Evolutionary conservation across 2,888 invertebrate species (phyloP).

Genomic region (Coecobrya sp.): DNA sequence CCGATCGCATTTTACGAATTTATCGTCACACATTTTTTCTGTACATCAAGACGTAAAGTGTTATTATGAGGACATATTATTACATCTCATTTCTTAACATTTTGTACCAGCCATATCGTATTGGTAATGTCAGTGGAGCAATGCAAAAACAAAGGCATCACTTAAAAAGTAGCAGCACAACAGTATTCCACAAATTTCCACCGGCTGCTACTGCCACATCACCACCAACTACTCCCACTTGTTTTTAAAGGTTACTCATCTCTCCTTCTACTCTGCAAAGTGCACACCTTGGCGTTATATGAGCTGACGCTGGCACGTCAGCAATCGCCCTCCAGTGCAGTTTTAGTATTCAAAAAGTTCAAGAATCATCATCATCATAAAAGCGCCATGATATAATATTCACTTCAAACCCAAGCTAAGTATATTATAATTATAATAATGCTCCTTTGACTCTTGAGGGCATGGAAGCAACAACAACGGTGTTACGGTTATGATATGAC

Average conservation of each 20-base stretch:
- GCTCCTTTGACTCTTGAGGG: slow-evolving; percentile 30
- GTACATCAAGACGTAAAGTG: slow-evolving; percentile 9
- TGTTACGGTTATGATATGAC: slow-evolving; percentile 73
- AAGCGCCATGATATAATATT: slow-evolving; percentile 27
- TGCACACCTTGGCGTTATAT: slow-evolving; percentile 22
- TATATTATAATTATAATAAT: slow-evolving; percentile 3
- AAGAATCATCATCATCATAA: neutral
- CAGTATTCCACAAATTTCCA: neutral
- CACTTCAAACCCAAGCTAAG: neutral
- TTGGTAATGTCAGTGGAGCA: slow-evolving; percentile 43
- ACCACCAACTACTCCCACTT: slow-evolving; percentile 21
- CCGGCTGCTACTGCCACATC: slow-evolving; percentile 21
- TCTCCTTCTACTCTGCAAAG: neutral
- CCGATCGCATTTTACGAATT: slow-evolving; percentile 40
- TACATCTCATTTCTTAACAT: neutral
- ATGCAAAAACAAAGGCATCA: neutral
- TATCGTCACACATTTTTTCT: slow-evolving; percentile 29
- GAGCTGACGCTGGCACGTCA: slow-evolving; percentile 57
- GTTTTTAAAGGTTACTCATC: slow-evolving; percentile 31
- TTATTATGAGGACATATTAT: slow-evolving; percentile 52
- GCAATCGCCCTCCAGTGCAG: slow-evolving; percentile 45
- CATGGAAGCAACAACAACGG: slow-evolving; percentile 25
- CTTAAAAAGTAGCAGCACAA: neutral
- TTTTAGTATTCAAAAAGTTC: slow-evolving; percentile 60
- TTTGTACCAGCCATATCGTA: slow-evolving; percentile 40